A percentile compares a stretch with the other conserved stretches of the same genome.
These are phyloP conservation scores for Protobothrops flavoviridis DNA, from an alignment of 2,113 vertebrate genomes.

Conservation along the genomic window DNA sequence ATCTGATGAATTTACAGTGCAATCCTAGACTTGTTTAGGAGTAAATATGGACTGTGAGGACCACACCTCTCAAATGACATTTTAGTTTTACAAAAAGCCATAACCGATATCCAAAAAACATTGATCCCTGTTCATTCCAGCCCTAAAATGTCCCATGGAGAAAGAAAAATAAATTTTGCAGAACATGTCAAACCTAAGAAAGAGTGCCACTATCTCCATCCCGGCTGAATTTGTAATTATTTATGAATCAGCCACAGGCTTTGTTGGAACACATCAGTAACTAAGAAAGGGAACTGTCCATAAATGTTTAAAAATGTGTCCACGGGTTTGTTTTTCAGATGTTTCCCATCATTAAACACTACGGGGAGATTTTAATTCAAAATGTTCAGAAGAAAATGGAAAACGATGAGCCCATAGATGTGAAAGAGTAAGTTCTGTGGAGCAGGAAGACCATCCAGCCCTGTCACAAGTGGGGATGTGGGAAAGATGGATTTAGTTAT, in stretches of 20 bases:
- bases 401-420: constrained; percentile 39
- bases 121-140: constrained; percentile 11
- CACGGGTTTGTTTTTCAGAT: constrained; percentile 71
- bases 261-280: background rate
- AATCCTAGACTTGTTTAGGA: background rate
- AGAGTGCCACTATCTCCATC: background rate
- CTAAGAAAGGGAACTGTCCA: background rate
- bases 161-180: background rate
- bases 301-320: background rate
- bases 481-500: background rate
- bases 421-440: constrained; percentile 77
- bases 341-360: constrained; percentile 77
- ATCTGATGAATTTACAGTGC: background rate
- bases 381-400: constrained; percentile 61
- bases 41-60: background rate
- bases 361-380: constrained; percentile 67
- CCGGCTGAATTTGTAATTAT: constrained; percentile 29
- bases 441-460: background rate
- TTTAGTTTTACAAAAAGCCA: background rate
- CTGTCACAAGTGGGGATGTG: background rate
- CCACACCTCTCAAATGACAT: background rate
- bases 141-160: constrained; percentile 10
- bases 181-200: background rate
- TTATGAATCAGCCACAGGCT: background rate
- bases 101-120: background rate